A percentile compares a stretch with the other conserved stretches of the same genome.
Evolutionary conservation across 2,113 vertebrate genomes (phyloP).

Genomic region (Indicator maculatus): DNA sequence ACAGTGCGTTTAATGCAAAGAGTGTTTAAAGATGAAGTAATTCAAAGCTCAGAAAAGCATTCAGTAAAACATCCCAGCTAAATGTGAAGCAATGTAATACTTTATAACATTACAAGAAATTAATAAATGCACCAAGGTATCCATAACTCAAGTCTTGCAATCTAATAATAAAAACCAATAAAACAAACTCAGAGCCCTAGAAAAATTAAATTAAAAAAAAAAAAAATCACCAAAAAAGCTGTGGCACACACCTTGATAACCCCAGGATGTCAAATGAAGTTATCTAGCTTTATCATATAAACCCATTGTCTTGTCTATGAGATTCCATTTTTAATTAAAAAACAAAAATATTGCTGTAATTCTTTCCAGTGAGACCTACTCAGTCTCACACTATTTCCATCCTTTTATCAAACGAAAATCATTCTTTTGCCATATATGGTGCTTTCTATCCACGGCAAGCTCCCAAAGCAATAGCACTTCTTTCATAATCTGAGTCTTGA

Average conservation of each 20-base stretch:
- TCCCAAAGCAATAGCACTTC: constrained; percentile 32
- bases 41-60: not conserved
- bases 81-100: not conserved
- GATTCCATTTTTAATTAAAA: constrained; percentile 40
- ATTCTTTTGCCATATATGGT: not conserved
- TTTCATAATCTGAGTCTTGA: not conserved
- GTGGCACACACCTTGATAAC: not conserved
- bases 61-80: not conserved
- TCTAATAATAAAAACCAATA: not conserved
- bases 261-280: not conserved
- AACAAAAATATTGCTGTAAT: not conserved
- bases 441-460: not conserved
- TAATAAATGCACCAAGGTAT: not conserved
- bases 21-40: not conserved
- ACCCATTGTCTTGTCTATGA: not conserved
- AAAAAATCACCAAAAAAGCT: not conserved
- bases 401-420: constrained; percentile 24
- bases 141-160: not conserved
- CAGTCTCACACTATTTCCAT: not conserved
- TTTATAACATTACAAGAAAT: not conserved
- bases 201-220: not conserved
- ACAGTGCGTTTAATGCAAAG: not conserved
- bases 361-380: constrained; percentile 2
- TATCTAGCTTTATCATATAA: not conserved
- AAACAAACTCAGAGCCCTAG: not conserved